Evolutionary conservation across 2,797 vertebrate genomes (phyloP), one percentile per base, ranked within the genome.

Genomic region (Telmatherina bonti): DNA sequence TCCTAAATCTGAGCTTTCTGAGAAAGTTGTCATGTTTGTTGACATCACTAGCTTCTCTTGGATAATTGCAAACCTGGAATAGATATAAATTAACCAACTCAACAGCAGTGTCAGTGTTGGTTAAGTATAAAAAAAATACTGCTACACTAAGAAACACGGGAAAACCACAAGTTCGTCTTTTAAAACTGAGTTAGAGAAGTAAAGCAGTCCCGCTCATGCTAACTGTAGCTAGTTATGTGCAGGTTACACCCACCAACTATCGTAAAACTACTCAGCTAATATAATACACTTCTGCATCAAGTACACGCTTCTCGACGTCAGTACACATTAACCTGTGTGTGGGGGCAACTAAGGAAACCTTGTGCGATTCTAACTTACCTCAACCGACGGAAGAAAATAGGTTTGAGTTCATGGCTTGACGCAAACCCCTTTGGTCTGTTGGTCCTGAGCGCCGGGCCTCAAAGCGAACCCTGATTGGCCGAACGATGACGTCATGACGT

Each of bases 1-100:
- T 65, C 38, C 65, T 51, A 68, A 52, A 56, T 60, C 18, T 9
- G 47, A 22, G 66, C 43, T 72, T 30, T 59, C 41, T n/a, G 43
- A 47, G 1, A 77, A 88, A 90, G 82, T 90, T 87, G 84, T 72
- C 74, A 82, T 83, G 66, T 85, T 85, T 86, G 71, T 92, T 90
- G 86, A 84, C 85, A 89, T 83, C 38, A 74, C 67, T 76, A 81
- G 83, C 84, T 11, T 77, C 30, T 31, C 33, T 16, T 7, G 45
- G 83, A 70, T 74, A 53, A 72, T 53, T 43, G 47, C 36, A 63
- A 54, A 61, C 35, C 47, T 53, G 41, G 18, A 12, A 22, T 11
- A 1, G 13, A 20, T 16, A 41, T 24, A 26, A 6, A 26, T 15
- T 8, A 60, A 18, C 47, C 12, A 52, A 18, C 13, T 7, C 20